Evolutionary conservation across 2,888 invertebrate species (phyloP).

Genomic region (Nephrotoma guestfalica): DNA sequence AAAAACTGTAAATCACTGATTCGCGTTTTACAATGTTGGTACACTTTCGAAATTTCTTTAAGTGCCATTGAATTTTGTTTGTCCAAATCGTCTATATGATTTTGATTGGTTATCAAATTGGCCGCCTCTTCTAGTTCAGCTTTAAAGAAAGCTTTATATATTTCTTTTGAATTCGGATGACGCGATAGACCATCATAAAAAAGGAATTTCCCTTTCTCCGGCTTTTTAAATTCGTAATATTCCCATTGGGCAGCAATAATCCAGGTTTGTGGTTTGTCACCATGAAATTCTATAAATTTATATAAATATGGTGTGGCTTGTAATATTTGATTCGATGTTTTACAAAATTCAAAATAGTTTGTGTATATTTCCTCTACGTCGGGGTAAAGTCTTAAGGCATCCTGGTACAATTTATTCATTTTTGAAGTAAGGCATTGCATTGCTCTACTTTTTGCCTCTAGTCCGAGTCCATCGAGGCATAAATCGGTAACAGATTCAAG

Average conservation of each 20-base stretch:
- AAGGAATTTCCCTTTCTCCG: neutral
- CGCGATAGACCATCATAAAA: neutral
- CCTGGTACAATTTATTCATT: neutral
- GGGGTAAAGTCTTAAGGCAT: neutral
- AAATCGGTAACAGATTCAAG: neutral
- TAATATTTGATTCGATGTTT: neutral
- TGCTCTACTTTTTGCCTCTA: neutral
- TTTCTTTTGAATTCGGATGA: neutral
- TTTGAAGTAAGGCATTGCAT: neutral
- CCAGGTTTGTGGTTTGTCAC: neutral
- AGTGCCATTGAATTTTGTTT: neutral
- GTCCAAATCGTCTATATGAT: neutral
- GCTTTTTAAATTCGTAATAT: neutral
- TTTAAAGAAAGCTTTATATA: neutral
- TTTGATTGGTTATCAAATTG: neutral
- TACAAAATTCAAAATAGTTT: neutral
- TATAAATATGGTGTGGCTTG: neutral
- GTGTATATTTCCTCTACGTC: neutral
- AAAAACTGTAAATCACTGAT: slow-evolving; percentile 40
- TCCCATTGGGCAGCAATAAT: neutral
- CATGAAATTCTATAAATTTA: neutral
- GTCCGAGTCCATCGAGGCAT: neutral
- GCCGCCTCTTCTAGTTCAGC: neutral
- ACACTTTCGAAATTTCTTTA: slow-evolving; percentile 24
- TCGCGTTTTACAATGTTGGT: slow-evolving; percentile 42